Evolutionary conservation across 2,113 vertebrate genomes (phyloP), one percentile per base, ranked within the genome.

Genomic region (Rhegmatorhina hoffmannsi): DNA sequence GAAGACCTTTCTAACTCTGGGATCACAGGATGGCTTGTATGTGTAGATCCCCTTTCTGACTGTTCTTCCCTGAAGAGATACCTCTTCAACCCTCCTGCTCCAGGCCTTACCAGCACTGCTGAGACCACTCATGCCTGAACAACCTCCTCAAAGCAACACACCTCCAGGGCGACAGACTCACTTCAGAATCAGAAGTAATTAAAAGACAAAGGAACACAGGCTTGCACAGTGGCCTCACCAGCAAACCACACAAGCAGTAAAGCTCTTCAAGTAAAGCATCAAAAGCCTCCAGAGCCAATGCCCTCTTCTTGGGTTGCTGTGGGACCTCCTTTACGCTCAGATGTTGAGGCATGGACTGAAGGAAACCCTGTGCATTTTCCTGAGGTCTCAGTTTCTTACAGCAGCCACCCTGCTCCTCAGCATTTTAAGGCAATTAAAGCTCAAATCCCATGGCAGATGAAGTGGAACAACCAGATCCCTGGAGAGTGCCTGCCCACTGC

Each of bases 201-300:
- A 66, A 70, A 55, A 76, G 72, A 33, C 79, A 75, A 86, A 59
- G 40, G 21, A 87, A 34, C 17, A 21, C 16, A 66, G 36, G 17
- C 60, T 52, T 66, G 47, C 19, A 47, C 31, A 49, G n/a, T 0
- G 0, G 44, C 34, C 8, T 59, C 25, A 46, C 11, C 58, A 47
- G 79, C 43, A 75, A 70, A 59, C 11, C 23, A 43, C 17, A 12
- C 7, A 40, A 60, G 36, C 4, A 4, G 34, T 76, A 63, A 49
- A 76, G 16, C 17, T 76, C 36, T 87, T 73, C 43, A 69, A 56
- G 53, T 20, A 66, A 86, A 89, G 36, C 3, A 62, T 11, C 9
- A 66, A 66, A 94, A 89, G 46, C 28, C 26, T 89, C 84, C 19
- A 52, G 38, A 75, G 23, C 40, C 56, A 63, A 23, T 2, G 4